Conservation (phyloP, 2,797 vertebrate species). For the Paguma larvata region DNA sequence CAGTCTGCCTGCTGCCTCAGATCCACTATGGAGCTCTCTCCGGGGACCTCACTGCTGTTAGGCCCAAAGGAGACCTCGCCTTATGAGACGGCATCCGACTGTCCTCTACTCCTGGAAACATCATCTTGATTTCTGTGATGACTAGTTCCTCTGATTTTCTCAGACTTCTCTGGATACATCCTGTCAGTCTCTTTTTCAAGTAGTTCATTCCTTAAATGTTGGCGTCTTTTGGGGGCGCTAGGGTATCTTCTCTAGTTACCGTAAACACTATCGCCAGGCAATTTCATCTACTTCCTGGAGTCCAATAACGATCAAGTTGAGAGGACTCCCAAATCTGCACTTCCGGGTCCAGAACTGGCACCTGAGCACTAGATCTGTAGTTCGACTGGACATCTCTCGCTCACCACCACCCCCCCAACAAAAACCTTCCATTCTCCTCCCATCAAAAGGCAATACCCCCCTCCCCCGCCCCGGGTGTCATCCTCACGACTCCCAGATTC, state of each 20-base stretch:
- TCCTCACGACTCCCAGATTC: background rate
- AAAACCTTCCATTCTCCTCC: background rate
- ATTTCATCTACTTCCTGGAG: background rate
- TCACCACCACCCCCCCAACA: rapidly evolving
- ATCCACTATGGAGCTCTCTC: background rate
- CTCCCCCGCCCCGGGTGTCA: background rate
- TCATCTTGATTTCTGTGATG: background rate
- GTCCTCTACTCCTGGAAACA: background rate
- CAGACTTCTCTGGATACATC: background rate
- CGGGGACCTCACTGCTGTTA: background rate
- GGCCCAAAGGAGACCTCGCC: background rate
- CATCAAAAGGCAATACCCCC: background rate
- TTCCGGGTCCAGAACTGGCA: background rate
- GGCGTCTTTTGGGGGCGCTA: background rate
- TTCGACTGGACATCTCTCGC: background rate
- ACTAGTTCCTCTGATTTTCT: background rate
- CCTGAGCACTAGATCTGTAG: background rate
- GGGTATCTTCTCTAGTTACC: background rate
- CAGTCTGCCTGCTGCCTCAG: background rate
- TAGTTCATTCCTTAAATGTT: background rate
- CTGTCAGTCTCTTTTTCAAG: background rate
- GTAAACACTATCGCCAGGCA: background rate
- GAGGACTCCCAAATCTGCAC: background rate
- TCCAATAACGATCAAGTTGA: background rate
- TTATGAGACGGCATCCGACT: background rate